Evolutionary conservation across 2,113 vertebrate genomes (phyloP).

Genomic region (Chlamydotis undulata): DNA sequence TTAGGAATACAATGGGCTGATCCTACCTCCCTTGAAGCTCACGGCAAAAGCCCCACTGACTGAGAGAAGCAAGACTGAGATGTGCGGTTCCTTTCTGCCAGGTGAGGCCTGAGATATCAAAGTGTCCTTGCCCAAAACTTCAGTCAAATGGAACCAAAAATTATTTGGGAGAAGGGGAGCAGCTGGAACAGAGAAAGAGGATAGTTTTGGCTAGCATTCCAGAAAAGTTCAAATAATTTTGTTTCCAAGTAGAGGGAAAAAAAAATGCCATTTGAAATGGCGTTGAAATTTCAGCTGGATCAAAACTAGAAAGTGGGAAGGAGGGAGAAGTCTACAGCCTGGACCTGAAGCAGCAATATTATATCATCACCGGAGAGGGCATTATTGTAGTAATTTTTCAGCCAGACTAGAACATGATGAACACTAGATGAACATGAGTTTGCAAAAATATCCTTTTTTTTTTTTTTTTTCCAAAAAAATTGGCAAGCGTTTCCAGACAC

Average conservation of each 20-base stretch:
- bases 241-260: neutral
- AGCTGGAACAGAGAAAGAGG: neutral
- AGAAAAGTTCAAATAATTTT: neutral
- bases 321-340: neutral
- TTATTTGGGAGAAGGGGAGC: neutral
- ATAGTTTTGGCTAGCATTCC: neutral
- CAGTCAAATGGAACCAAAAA: neutral
- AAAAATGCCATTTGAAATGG: neutral
- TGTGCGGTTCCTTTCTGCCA: neutral
- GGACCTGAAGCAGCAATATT: neutral
- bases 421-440: conserved; percentile 39
- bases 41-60: conserved; percentile 1
- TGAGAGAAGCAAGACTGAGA: neutral
- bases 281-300: neutral
- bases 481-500: conserved; percentile 44
- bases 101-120: neutral
- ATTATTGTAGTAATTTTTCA: conserved; percentile 39
- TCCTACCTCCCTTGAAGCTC: conserved; percentile 5
- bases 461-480: neutral
- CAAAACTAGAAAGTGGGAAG: neutral
- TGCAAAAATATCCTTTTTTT: conserved; percentile 19
- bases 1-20: conserved; percentile 1
- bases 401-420: neutral
- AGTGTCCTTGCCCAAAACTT: neutral
- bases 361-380: neutral